Evolutionary conservation across 53 echinoderm and acorn worm genomes (phyloP).

Genomic region (Glandiceps talaboti): DNA sequence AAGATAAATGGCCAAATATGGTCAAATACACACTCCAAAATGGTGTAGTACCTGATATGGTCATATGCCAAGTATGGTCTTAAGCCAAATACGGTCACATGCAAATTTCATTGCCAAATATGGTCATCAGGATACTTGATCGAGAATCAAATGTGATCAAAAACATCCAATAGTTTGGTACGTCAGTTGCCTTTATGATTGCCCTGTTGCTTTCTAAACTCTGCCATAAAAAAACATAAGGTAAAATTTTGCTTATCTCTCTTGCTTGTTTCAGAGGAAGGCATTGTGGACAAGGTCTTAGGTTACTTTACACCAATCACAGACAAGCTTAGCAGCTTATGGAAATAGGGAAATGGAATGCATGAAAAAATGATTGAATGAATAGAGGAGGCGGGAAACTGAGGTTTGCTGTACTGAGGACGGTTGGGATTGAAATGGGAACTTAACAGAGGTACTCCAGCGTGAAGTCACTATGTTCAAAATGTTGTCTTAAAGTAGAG

Average conservation of each 20-base stretch:
- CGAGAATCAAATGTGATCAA: too few species aligned
- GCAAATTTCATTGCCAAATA: too few species aligned
- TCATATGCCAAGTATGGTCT: too few species aligned
- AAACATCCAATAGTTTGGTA: too few species aligned
- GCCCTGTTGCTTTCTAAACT: too few species aligned
- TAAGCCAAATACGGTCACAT: too few species aligned
- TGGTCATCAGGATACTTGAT: too few species aligned
- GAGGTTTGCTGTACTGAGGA: neutral
- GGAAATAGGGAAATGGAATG: neutral
- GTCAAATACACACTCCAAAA: too few species aligned
- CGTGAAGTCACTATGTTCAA: neutral
- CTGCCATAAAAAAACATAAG: too few species aligned
- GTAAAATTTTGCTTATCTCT: neutral
- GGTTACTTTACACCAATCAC: conserved; percentile 67
- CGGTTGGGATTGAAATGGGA: neutral
- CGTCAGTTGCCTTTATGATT: neutral
- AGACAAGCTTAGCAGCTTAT: conserved; percentile 38
- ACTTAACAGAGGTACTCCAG: neutral
- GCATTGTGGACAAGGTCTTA: conserved; percentile 44
- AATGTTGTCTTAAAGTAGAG: too few species aligned
- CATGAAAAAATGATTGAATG: neutral
- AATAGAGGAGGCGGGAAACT: neutral
- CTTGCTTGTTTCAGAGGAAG: conserved; percentile 13
- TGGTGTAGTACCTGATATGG: too few species aligned
- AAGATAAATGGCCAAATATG: too few species aligned